phyloP scores from a whole-genome alignment of 30 jellyfish, hydroid and myxozoan genomes.

The Chrysaora quinquecirrha region DNA sequence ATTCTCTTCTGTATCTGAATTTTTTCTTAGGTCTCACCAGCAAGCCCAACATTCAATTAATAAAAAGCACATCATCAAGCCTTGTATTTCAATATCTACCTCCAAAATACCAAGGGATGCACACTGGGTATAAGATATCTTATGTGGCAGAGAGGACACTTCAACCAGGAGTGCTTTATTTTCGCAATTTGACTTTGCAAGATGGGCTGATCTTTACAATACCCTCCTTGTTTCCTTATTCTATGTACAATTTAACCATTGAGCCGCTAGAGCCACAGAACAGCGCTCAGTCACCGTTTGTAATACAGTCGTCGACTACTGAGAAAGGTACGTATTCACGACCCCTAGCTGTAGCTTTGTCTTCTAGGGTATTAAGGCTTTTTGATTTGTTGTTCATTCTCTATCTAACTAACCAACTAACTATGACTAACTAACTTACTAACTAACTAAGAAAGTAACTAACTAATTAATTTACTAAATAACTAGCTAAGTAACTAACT shows the following conservation, averaged over 20 bases:
- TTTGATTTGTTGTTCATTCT: too few relatives aligned
- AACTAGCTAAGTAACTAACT: too few relatives aligned
- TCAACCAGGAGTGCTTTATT: background rate
- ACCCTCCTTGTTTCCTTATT: background rate
- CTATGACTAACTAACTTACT: too few relatives aligned
- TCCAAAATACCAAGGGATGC: background rate
- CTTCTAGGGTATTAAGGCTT: too few relatives aligned
- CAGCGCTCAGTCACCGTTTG: too few relatives aligned
- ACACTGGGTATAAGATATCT: background rate
- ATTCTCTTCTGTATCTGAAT: too few relatives aligned
- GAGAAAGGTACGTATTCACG: background rate
- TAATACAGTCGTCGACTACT: too few relatives aligned
- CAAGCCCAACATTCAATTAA: background rate
- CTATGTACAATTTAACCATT: background rate
- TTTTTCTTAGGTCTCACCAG: background rate
- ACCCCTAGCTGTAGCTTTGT: too few relatives aligned
- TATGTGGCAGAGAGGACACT: background rate
- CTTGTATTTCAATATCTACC: background rate
- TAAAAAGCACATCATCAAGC: background rate
- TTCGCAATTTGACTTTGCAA: background rate
- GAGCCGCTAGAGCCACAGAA: background rate
- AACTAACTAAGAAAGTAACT: too few relatives aligned
- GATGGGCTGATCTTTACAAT: background rate
- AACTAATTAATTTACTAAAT: too few relatives aligned
- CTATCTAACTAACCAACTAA: too few relatives aligned